A percentile compares a stretch with the other conserved stretches of the same genome.
phyloP scores from a whole-genome alignment of 2,888 invertebrate genomes.

The Colostygia pectinataria region DNA sequence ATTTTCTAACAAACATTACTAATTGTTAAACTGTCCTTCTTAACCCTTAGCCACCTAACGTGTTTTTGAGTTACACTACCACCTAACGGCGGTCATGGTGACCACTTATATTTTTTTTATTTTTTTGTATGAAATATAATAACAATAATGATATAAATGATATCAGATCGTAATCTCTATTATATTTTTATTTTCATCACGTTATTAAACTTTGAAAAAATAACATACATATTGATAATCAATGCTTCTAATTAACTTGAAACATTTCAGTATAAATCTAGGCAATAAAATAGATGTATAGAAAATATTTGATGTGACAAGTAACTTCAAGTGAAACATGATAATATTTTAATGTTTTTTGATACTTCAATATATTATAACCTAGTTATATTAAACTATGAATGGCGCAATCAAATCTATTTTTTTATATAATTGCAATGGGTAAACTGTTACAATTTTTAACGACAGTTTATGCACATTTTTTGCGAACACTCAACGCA shows the following conservation, averaged over 20 bases:
- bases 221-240: constrained; percentile 12
- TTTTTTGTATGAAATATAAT: constrained; percentile 4
- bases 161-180: constrained; percentile 7
- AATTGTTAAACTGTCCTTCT: no score
- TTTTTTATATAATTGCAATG: constrained; percentile 17
- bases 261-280: constrained; percentile 17
- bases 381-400: constrained; percentile 13
- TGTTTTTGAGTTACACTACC: constrained; percentile 23
- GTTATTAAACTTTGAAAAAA: constrained; percentile 14
- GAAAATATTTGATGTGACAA: constrained; percentile 10
- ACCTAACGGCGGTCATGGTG: constrained; percentile 11
- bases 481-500: constrained; percentile 20
- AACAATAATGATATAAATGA: constrained; percentile 10
- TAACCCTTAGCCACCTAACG: constrained; percentile 20
- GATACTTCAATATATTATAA: constrained; percentile 15
- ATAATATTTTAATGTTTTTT: constrained; percentile 14
- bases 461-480: constrained; percentile 8
- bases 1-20: no score
- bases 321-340: constrained; percentile 12
- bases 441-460: constrained; percentile 2
- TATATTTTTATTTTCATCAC: constrained; percentile 9
- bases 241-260: constrained; percentile 14
- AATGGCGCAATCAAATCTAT: constrained; percentile 18
- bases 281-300: no score
- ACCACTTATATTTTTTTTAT: constrained; percentile 5